Evolutionary conservation across 2,113 vertebrate genomes (phyloP).

Genomic region (Oxyruncus cristatus): DNA sequence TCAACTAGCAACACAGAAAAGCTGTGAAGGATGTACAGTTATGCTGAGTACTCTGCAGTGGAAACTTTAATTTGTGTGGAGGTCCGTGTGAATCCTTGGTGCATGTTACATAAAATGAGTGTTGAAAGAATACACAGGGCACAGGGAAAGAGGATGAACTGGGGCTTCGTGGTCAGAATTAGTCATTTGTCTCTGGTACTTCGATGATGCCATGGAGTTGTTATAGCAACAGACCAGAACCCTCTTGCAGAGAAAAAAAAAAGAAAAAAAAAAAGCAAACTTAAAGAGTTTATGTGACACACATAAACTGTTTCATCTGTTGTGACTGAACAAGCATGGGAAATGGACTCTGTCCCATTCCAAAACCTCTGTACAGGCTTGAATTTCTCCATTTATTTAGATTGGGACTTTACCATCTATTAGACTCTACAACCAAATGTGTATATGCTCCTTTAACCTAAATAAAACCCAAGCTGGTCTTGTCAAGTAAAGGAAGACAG

Average conservation of each 20-base stretch:
- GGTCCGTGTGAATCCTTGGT: neutral
- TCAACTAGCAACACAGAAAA: neutral
- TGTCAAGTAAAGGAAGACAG: neutral
- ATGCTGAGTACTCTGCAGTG: neutral
- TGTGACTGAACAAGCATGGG: neutral
- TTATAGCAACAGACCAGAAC: neutral
- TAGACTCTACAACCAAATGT: neutral
- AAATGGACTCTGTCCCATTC: neutral
- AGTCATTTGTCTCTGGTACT: neutral
- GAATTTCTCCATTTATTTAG: neutral
- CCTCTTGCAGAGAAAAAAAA: neutral
- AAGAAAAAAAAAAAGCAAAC: accelerated
- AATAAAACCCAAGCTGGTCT: neutral
- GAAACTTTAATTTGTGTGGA: neutral
- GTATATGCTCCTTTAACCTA: neutral
- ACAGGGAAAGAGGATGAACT: neutral
- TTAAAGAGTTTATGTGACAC: neutral
- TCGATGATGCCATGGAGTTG: neutral
- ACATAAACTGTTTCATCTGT: neutral
- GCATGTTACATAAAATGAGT: neutral
- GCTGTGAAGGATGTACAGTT: neutral
- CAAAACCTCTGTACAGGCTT: accelerated
- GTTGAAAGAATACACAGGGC: neutral
- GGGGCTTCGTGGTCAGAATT: neutral
- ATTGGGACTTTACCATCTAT: neutral